Percentiles rank a stretch among this genome's conserved stretches.
Evolutionary conservation across 2,113 vertebrate species (phyloP).

Genomic region (Strix aluco): DNA sequence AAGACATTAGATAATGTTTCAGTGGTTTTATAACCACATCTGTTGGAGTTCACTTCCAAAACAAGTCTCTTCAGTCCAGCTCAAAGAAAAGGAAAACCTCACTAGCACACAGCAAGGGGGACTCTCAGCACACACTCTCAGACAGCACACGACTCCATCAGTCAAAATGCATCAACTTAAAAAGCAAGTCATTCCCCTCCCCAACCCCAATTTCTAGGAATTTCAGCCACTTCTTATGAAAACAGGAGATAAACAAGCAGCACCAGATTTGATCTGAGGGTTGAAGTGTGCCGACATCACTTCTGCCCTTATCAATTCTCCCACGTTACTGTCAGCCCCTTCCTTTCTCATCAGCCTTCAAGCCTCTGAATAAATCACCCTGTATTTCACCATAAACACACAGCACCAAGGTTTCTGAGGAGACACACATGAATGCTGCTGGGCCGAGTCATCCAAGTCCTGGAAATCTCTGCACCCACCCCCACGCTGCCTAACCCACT

Average conservation of each 20-base stretch:
- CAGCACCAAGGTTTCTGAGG: not conserved
- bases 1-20: not conserved
- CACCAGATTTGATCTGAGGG: not conserved
- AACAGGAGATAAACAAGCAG: not conserved
- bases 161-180: not conserved
- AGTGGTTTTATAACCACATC: not conserved
- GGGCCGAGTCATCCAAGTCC: not conserved
- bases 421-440: not conserved
- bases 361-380: not conserved
- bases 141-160: not conserved
- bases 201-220: not conserved
- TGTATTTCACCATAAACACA: not conserved
- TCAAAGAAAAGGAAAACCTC: not conserved
- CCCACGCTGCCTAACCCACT: not conserved
- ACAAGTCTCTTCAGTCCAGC: not conserved
- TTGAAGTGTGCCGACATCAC: not conserved
- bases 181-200: not conserved
- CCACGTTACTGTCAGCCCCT: not conserved
- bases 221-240: not conserved
- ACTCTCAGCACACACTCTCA: not conserved
- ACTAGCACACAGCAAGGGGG: accelerated
- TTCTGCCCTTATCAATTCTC: not conserved
- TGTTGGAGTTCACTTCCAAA: not conserved
- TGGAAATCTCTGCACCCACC: not conserved
- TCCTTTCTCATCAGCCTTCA: not conserved